Conservation (phyloP, 2,113 vertebrate species). For the Forbesichthys papilliferus region DNA sequence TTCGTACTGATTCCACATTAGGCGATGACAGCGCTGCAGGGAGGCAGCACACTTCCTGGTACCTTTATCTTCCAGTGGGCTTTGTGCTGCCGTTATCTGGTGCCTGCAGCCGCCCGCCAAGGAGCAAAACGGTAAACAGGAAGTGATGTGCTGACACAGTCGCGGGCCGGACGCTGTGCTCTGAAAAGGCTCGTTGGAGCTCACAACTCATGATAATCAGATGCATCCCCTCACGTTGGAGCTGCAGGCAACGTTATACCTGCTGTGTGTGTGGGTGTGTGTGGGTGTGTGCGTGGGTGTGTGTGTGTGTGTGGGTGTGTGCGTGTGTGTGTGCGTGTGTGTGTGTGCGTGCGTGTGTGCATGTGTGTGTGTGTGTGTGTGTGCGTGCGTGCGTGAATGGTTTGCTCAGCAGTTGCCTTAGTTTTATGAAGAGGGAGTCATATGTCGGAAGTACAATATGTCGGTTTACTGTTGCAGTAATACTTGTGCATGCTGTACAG, state of each 20-base stretch:
- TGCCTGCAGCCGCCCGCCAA: constrained; percentile 58
- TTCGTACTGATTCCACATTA: constrained; percentile 54
- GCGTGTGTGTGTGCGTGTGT: not conserved
- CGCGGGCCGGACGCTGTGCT: constrained; percentile 22
- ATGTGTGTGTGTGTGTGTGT: not conserved
- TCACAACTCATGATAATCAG: constrained; percentile 62
- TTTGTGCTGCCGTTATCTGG: constrained; percentile 69
- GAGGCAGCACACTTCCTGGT: constrained; percentile 40
- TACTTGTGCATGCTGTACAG: too few species aligned
- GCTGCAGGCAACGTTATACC: constrained; percentile 43
- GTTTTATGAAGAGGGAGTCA: too few species aligned
- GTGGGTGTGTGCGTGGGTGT: not conserved
- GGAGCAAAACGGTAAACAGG: constrained; percentile 63
- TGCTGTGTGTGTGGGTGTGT: constrained; percentile 18
- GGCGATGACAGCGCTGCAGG: constrained; percentile 27
- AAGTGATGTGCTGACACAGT: constrained; percentile 60
- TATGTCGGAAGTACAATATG: too few species aligned
- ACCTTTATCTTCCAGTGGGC: constrained; percentile 70
- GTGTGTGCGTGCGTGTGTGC: not conserved
- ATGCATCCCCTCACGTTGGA: constrained; percentile 12
- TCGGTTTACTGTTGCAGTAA: too few species aligned
- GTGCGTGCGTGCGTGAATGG: not conserved
- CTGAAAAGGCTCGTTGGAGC: constrained; percentile 29
- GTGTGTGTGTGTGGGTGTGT: constrained; percentile 1
- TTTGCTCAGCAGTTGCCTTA: not conserved